phyloP scores from a whole-genome alignment of 2,113 vertebrate species.

The Crocuta crocuta region DNA sequence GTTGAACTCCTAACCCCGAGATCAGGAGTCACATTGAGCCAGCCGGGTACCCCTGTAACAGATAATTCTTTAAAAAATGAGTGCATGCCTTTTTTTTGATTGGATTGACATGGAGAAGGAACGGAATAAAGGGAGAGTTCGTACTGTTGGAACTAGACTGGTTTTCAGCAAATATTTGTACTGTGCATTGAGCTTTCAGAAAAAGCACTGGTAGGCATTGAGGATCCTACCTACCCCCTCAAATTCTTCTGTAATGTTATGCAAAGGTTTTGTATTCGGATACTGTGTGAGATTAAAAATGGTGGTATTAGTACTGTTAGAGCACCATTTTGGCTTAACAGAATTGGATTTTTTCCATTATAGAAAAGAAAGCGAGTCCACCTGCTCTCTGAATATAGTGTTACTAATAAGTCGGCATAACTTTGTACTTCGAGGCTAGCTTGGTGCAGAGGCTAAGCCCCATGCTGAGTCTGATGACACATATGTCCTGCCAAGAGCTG shows the following conservation, averaged over 20 bases:
- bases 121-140: slow-evolving; percentile 20
- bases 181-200: slow-evolving; percentile 33
- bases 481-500: not conserved
- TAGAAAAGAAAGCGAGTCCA: not conserved
- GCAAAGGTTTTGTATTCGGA: not conserved
- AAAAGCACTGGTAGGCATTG: not conserved
- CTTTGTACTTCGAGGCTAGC: slow-evolving; percentile 12
- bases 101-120: slow-evolving; percentile 22
- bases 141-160: not conserved
- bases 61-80: slow-evolving; percentile 44
- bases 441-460: not conserved
- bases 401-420: not conserved
- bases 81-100: not conserved
- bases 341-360: not conserved
- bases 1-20: not conserved
- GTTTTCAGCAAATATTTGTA: slow-evolving; percentile 16
- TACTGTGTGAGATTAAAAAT: slow-evolving; percentile 16
- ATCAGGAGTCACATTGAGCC: not conserved
- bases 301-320: not conserved
- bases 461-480: not conserved
- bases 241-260: not conserved
- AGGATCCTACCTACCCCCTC: not conserved
- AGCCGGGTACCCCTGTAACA: not conserved
- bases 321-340: not conserved
- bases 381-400: not conserved